Evolutionary conservation across 2,888 invertebrate genomes (phyloP).

Genomic region (Arrhopalites spinosus): DNA sequence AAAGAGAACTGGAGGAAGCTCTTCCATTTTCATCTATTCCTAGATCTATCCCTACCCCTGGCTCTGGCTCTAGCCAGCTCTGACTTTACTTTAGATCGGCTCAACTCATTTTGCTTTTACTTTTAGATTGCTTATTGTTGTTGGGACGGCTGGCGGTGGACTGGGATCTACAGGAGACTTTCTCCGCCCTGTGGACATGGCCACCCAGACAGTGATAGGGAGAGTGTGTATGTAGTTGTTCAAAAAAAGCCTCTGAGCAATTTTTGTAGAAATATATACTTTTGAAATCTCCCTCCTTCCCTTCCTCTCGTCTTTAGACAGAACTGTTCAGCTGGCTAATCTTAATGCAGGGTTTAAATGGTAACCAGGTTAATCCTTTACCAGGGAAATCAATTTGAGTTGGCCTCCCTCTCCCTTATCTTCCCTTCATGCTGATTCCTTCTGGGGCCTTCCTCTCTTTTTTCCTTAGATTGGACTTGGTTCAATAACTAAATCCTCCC

Average conservation of each 20-base stretch:
- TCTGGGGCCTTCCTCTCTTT: slow-evolving; percentile 36
- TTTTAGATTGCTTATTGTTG: too few species aligned
- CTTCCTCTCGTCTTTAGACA: not conserved
- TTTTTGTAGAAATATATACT: not conserved
- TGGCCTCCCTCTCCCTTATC: slow-evolving; percentile 2
- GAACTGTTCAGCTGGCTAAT: not conserved
- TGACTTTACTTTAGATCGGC: too few species aligned
- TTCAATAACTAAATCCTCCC: too few species aligned
- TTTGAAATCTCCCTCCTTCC: not conserved
- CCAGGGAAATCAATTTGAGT: slow-evolving; percentile 23
- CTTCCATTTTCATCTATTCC: not conserved
- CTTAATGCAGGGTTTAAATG: slow-evolving; percentile 22
- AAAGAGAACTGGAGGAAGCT: not conserved
- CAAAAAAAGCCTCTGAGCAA: too few species aligned
- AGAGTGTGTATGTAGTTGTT: not conserved
- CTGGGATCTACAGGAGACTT: too few species aligned
- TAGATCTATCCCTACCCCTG: too few species aligned
- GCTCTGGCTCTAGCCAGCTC: too few species aligned
- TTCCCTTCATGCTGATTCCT: slow-evolving; percentile 1
- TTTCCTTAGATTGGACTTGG: slow-evolving; percentile 57
- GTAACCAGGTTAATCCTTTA: slow-evolving; percentile 4
- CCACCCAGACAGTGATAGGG: too few species aligned
- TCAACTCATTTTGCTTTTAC: too few species aligned
- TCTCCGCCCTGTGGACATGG: too few species aligned
- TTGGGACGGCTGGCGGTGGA: too few species aligned